Evolutionary conservation across 2,797 vertebrate species (phyloP), one percentile per base, ranked within the genome.

Genomic region (Crenuchus spilurus): DNA sequence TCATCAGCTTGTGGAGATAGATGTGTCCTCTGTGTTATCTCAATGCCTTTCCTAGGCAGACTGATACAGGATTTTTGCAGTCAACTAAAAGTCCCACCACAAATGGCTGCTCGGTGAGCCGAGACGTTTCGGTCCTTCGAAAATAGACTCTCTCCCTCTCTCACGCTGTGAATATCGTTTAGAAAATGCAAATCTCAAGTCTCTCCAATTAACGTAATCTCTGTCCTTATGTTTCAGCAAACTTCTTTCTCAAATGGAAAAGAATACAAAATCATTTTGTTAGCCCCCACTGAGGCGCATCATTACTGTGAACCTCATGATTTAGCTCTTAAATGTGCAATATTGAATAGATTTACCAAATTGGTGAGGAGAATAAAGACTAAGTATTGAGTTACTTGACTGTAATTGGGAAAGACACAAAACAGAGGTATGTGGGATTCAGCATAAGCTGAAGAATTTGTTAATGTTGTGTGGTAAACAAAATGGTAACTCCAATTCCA

Each of bases 141-240:
- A 70, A 49, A 76, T 39, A 8, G 10, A 7, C 51, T 65, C n/a
- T n/a, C n/a, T n/a, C n/a, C n/a, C 49, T 26, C 30, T 33, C 35
- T 3, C 51, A 57, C 13, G 60, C 49, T 76, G 74, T 6, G 31
- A 70, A 30, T 35, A 54, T 70, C 58, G 42, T 20, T 69, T 28
- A 35, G 39, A 28, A 70, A 70, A 70, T 31, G 28, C 20, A 7
- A 46, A 57, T 55, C 52, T 48, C 26, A 13, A 31, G 13, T 18
- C 16, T 30, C 49, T 70, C 39, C 11, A 64, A 57, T 70, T 76
- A 65, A 70, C 11, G 33, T 57, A 39, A 70, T 70, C 39, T n/a
- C 31, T 13, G 24, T 65, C 58, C 49, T 64, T 63, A 64, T 64
- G 41, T 37, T 39, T 13, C 60, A 37, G 22, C 35, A 42, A 44